Evolutionary conservation across 1,140 invertebrate species (phyloP).

Genomic region (Hormaphis cornu): DNA sequence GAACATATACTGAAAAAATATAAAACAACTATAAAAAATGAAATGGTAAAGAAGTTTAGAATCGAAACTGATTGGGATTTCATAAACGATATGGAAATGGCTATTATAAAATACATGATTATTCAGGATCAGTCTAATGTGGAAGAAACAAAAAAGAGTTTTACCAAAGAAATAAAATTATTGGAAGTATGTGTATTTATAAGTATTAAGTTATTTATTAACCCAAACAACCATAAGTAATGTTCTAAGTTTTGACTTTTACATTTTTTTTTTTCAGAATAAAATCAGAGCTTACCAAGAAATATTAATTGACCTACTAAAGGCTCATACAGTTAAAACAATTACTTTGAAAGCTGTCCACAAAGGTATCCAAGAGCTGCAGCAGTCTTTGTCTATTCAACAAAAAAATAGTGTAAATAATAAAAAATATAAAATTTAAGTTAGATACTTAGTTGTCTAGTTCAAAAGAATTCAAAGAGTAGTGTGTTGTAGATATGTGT

Average conservation of each 20-base stretch:
- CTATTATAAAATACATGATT: constrained; percentile 14
- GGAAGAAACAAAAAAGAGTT: not conserved
- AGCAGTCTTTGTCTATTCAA: not conserved
- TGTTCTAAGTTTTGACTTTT: no score
- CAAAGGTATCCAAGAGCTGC: not conserved
- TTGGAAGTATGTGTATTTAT: not conserved
- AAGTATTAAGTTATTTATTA: no score
- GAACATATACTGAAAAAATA: not conserved
- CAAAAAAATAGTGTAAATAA: not conserved
- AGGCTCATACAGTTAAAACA: not conserved
- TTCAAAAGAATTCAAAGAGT: no score
- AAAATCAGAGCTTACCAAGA: not conserved
- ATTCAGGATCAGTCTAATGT: not conserved
- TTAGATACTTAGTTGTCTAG: no score
- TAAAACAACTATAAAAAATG: not conserved
- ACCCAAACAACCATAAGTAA: no score
- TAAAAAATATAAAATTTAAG: no score
- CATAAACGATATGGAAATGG: constrained; percentile 10
- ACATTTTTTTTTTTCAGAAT: not conserved
- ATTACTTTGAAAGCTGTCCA: not conserved
- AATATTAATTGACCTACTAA: not conserved
- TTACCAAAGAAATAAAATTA: not conserved
- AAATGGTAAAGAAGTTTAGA: constrained; percentile 14
- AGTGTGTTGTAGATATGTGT: no score
- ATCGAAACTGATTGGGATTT: not conserved